Percentiles rank a stretch among this genome's conserved stretches.
phyloP scores from a whole-genome alignment of 2,797 vertebrate genomes.

The Cheirogaleus major region DNA sequence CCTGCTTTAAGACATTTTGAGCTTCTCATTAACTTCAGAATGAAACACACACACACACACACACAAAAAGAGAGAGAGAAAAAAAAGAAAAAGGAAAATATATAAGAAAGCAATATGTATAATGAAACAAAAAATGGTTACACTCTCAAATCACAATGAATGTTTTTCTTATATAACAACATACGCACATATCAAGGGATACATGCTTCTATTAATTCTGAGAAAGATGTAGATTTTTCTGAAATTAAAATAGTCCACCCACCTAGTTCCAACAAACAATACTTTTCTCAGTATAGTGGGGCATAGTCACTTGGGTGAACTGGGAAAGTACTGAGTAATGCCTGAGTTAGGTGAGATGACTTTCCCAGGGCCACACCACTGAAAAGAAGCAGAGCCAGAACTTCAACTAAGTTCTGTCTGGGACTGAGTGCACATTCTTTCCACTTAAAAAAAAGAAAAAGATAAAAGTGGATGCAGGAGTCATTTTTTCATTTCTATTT shows the following conservation, averaged over 20 bases:
- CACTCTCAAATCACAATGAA: not conserved
- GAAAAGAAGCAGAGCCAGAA: not conserved
- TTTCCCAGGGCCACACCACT: not conserved
- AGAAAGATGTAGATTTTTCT: not conserved
- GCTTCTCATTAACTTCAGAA: not conserved
- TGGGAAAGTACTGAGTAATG: not conserved
- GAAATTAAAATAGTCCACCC: not conserved
- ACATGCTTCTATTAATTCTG: not conserved
- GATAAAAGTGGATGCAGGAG: not conserved
- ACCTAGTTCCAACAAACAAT: not conserved
- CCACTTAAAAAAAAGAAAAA: not conserved
- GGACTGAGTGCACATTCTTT: not conserved
- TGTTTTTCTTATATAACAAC: not conserved
- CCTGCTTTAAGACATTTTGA: not conserved
- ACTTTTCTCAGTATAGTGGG: not conserved
- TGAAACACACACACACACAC: not conserved
- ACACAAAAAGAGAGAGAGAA: not conserved
- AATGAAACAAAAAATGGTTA: not conserved
- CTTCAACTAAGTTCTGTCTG: not conserved
- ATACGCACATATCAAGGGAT: not conserved
- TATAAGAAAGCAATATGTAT: not conserved
- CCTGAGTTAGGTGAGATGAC: not conserved
- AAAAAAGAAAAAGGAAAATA: not conserved
- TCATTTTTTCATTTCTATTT: not conserved
- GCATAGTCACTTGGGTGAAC: not conserved